These are phyloP conservation scores for Triplophysa tibetana DNA, from an alignment of 2,113 vertebrate genomes.

Conservation along the genomic window DNA sequence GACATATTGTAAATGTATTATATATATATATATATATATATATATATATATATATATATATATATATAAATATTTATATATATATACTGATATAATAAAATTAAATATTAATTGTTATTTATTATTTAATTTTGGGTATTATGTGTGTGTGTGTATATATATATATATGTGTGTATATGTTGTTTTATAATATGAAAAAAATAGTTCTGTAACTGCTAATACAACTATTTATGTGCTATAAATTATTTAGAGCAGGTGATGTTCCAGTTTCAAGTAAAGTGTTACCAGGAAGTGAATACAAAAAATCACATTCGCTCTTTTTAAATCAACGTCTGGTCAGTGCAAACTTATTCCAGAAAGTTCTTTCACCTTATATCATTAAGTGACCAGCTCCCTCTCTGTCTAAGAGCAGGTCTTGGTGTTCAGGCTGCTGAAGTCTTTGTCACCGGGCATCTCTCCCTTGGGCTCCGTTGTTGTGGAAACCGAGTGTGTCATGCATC, in stretches of 20 bases:
- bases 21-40: too few species aligned
- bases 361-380: constrained; percentile 13
- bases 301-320: neutral
- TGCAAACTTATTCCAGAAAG: neutral
- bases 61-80: too few species aligned
- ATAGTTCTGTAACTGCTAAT: neutral
- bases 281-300: neutral
- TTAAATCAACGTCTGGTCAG: neutral
- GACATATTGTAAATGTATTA: too few species aligned
- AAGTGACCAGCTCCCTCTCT: neutral
- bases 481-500: constrained; percentile 38
- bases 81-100: too few species aligned
- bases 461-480: constrained; percentile 34
- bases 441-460: constrained; percentile 38
- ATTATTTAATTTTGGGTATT: neutral
- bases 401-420: constrained; percentile 28
- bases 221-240: neutral
- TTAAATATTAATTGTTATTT: neutral
- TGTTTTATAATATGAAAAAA: too few species aligned
- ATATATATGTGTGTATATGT: too few species aligned
- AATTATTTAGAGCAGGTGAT: neutral
- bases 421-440: constrained; percentile 18
- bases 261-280: too few species aligned
- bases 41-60: too few species aligned
- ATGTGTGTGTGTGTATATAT: too few species aligned